These are phyloP conservation scores for Bombus sibiricus DNA, from an alignment of 1,140 invertebrate genomes.

Conservation along the genomic window DNA sequence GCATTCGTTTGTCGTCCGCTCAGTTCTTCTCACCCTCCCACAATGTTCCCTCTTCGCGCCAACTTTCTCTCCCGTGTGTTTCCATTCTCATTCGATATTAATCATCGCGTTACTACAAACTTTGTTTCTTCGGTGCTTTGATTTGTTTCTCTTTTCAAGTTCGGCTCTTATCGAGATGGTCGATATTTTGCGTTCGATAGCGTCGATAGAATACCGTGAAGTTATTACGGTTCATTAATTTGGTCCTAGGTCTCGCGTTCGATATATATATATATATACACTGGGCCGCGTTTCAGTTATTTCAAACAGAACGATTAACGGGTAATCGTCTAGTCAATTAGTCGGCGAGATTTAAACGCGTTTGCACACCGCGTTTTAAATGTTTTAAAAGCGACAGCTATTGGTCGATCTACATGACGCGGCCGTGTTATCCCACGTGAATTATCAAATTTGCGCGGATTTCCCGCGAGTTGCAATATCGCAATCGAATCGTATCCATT, in stretches of 20 bases:
- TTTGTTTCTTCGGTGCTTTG: too few species aligned
- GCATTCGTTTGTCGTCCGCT: conserved; percentile 69
- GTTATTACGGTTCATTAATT: not conserved
- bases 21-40: conserved; percentile 23
- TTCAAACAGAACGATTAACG: not conserved
- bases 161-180: not conserved
- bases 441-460: conserved; percentile 40
- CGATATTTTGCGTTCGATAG: not conserved
- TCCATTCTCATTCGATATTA: not conserved
- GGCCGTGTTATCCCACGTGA: conserved; percentile 6
- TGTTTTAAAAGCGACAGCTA: conserved; percentile 22
- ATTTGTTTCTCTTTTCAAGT: not conserved
- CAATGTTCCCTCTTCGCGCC: not conserved
- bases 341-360: not conserved
- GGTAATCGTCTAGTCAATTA: conserved; percentile 25
- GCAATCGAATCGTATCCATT: conserved; percentile 39
- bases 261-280: not conserved
- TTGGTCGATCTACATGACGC: not conserved
- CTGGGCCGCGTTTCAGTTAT: not conserved
- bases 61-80: not conserved
- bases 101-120: not conserved
- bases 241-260: too few species aligned
- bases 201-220: not conserved
- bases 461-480: conserved; percentile 22
- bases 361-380: conserved; percentile 15